Evolutionary conservation across 2,888 invertebrate species (phyloP).

Genomic region (Hemistola chrysoprasaria): DNA sequence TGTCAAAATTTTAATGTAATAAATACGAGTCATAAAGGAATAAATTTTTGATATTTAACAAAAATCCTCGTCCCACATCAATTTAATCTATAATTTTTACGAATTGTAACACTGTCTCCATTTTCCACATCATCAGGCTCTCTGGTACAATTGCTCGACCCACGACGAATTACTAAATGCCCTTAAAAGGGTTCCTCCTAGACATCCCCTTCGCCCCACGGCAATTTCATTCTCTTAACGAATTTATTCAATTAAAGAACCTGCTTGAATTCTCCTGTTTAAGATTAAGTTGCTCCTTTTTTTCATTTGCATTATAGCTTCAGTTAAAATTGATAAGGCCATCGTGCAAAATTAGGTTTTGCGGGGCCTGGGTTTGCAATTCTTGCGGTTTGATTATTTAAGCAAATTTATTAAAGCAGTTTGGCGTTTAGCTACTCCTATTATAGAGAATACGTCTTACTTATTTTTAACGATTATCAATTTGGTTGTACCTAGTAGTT

Average conservation of each 20-base stretch:
- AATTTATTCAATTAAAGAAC: conserved; percentile 74
- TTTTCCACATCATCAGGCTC: conserved; percentile 8
- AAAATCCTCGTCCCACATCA: no score
- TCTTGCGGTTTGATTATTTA: neutral
- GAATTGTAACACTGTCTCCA: conserved; percentile 2
- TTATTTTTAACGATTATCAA: no score
- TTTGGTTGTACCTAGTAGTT: no score
- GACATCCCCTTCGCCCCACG: conserved; percentile 33
- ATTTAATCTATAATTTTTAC: neutral
- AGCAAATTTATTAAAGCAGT: conserved; percentile 20
- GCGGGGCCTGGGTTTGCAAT: neutral
- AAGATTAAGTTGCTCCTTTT: conserved; percentile 56
- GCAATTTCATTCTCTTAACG: conserved; percentile 55
- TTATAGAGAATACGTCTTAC: no score
- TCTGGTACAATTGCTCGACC: conserved; percentile 28
- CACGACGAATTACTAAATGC: conserved; percentile 48
- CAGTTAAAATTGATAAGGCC: conserved; percentile 43
- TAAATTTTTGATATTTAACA: no score
- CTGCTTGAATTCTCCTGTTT: conserved; percentile 55
- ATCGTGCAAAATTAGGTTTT: conserved; percentile 30
- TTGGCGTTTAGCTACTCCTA: neutral
- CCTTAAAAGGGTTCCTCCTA: conserved; percentile 45
- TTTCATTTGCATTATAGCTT: conserved; percentile 56
- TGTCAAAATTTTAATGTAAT: no score
- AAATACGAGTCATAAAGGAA: no score